Percentiles rank a stretch among this genome's conserved stretches.
phyloP scores from a whole-genome alignment of 2,113 vertebrate species.

The Polypterus senegalus region DNA sequence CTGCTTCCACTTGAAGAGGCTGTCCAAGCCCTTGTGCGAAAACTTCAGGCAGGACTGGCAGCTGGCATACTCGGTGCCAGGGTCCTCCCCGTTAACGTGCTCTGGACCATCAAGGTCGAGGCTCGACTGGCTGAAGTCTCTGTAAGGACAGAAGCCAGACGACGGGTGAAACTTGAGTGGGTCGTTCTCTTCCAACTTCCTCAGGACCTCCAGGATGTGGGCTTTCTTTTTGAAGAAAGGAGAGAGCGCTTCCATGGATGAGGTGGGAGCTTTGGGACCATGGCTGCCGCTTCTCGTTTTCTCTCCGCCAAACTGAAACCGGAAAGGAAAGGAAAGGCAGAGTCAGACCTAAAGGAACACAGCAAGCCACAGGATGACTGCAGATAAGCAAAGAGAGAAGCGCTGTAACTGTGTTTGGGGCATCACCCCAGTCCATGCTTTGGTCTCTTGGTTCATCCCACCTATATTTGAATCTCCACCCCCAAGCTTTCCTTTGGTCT shows the following conservation, averaged over 20 bases:
- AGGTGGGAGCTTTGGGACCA: conserved; percentile 41
- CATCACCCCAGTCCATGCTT: not conserved
- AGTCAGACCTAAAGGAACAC: no score
- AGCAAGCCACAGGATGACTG: no score
- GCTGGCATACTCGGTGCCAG: conserved; percentile 34
- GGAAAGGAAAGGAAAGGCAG: not conserved
- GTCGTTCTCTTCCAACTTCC: conserved; percentile 82
- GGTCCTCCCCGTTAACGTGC: conserved; percentile 60
- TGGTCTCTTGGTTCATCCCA: no score
- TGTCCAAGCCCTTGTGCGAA: conserved; percentile 49
- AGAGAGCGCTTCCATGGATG: conserved; percentile 74
- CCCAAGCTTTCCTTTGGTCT: no score
- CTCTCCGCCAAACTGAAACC: conserved; percentile 45
- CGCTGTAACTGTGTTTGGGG: no score
- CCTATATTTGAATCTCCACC: no score
- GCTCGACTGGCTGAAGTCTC: conserved; percentile 52
- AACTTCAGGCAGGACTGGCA: conserved; percentile 54
- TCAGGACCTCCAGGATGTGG: conserved; percentile 84
- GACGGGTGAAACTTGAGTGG: conserved; percentile 53
- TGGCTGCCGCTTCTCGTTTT: conserved; percentile 47
- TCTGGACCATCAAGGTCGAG: conserved; percentile 44
- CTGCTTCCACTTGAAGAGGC: conserved; percentile 50
- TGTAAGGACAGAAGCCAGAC: conserved; percentile 42
- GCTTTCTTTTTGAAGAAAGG: conserved; percentile 92
- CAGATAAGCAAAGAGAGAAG: no score